phyloP scores from a whole-genome alignment of 1,140 invertebrate genomes.

The Thalassaphorura encarpata region DNA sequence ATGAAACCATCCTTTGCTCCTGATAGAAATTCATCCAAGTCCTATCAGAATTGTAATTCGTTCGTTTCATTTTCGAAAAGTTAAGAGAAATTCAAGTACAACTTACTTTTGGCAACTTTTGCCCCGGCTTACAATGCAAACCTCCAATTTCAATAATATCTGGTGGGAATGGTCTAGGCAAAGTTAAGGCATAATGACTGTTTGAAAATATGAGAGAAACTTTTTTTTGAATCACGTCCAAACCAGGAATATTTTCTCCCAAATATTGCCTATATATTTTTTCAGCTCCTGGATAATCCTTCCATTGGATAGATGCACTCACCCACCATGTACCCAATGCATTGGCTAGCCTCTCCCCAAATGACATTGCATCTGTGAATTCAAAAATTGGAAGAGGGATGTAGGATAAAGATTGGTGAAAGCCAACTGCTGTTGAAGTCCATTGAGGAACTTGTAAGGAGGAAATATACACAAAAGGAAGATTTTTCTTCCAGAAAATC shows the following conservation, averaged over 20 bases:
- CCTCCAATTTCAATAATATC: conserved; percentile 39
- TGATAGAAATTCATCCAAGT: conserved; percentile 5
- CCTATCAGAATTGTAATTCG: conserved; percentile 1
- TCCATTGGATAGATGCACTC: not conserved
- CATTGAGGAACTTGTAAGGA: no score
- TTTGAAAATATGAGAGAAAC: conserved; percentile 25
- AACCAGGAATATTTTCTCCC: conserved; percentile 10
- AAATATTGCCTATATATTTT: not conserved
- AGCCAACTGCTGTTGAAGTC: no score
- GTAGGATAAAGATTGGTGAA: not conserved
- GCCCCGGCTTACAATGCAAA: conserved; percentile 20
- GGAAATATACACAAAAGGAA: no score
- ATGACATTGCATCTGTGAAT: conserved; percentile 8
- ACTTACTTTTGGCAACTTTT: conserved; percentile 9
- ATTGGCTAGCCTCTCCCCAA: conserved; percentile 36
- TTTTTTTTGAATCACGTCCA: conserved; percentile 17
- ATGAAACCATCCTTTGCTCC: conserved; percentile 11
- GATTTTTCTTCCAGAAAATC: no score
- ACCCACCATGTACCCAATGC: not conserved
- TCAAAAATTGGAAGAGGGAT: conserved; percentile 1
- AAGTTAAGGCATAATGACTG: conserved; percentile 16
- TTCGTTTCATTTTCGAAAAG: not conserved
- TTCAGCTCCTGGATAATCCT: not conserved
- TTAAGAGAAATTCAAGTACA: not conserved
- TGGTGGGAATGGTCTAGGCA: conserved; percentile 18